Percentiles rank a stretch among this genome's conserved stretches.
Evolutionary conservation across 2,888 invertebrate genomes (phyloP).

Genomic region (Drosophila pseudotakahashii): DNA sequence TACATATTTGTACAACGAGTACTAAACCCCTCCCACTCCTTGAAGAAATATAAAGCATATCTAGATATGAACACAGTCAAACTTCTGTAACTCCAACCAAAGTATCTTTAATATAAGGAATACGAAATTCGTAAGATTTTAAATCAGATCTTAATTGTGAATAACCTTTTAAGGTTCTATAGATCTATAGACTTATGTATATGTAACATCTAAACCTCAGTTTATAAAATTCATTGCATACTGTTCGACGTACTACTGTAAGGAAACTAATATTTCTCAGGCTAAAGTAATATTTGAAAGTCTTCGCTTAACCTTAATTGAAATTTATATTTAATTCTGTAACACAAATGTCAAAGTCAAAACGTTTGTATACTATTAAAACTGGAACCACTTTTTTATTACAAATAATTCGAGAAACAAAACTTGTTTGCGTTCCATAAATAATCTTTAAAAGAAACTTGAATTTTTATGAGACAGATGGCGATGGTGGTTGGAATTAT

Average conservation of each 20-base stretch:
- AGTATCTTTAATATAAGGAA: background rate
- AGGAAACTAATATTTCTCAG: background rate
- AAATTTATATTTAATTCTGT: background rate
- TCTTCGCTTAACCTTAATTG: background rate
- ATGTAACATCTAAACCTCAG: too few species aligned
- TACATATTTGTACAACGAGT: conserved; percentile 64
- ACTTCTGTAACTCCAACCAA: background rate
- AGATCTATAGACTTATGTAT: too few species aligned
- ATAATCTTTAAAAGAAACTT: conserved; percentile 34
- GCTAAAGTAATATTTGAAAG: too few species aligned
- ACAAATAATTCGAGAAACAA: conserved; percentile 28
- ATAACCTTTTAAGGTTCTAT: too few species aligned
- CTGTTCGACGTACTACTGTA: background rate
- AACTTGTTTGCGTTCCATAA: conserved; percentile 38
- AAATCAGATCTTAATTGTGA: too few species aligned
- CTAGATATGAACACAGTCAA: background rate
- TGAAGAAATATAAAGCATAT: conserved; percentile 9
- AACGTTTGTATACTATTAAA: conserved; percentile 5
- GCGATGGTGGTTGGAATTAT: conserved; percentile 23
- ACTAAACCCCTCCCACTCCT: background rate
- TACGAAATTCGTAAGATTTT: too few species aligned
- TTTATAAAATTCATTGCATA: conserved; percentile 1
- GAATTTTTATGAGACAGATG: conserved; percentile 22
- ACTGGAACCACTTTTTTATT: conserved; percentile 20
- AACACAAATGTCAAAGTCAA: conserved; percentile 6